These are phyloP conservation scores for Acromyrmex heyeri DNA, from an alignment of 1,140 invertebrate genomes.

Conservation along the genomic window DNA sequence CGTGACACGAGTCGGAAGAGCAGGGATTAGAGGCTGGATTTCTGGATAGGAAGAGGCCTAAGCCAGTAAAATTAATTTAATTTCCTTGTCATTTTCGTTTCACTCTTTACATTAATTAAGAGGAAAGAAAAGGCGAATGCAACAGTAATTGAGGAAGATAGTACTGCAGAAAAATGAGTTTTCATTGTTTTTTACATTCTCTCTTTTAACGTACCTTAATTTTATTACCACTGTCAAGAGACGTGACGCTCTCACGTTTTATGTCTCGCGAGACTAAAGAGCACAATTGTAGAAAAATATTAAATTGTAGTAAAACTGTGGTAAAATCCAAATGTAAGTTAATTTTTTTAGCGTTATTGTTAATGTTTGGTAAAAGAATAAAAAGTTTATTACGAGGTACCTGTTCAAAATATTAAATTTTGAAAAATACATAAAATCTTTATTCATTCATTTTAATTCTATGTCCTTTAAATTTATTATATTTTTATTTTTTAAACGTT, in stretches of 20 bases:
- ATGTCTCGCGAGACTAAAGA: background rate
- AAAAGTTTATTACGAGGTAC: background rate
- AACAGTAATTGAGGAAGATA: background rate
- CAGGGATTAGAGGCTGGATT: conserved; percentile 49
- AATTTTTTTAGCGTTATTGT: background rate
- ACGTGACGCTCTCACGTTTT: conserved; percentile 10
- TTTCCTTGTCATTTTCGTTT: conserved; percentile 69
- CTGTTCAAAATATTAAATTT: conserved; percentile 14
- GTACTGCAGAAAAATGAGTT: background rate
- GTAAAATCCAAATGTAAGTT: background rate
- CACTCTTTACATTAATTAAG: conserved; percentile 9
- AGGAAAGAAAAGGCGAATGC: background rate
- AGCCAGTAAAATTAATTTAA: conserved; percentile 80
- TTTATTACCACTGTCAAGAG: conserved; percentile 41
- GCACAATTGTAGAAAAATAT: conserved; percentile 23
- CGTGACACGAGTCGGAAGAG: conserved; percentile 65
- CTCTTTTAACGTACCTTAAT: conserved; percentile 49
- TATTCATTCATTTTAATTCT: conserved; percentile 16
- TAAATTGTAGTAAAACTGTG: conserved; percentile 6
- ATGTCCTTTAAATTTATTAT: background rate
- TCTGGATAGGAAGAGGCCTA: conserved; percentile 55
- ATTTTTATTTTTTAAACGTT: background rate
- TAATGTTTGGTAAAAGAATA: background rate
- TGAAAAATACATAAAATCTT: background rate
- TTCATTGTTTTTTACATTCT: background rate